A percentile compares a stretch with the other conserved stretches of the same genome.
Evolutionary conservation across 1,140 invertebrate species (phyloP).

Genomic region (Bombyx mori): ASM3026992v2 NC_085119.1:9364001-9364500

Average conservation of each 20-base stretch:
- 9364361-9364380: slow-evolving; percentile 67
- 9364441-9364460: slow-evolving; percentile 34
- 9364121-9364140: no score
- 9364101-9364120: no score
- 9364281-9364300: slow-evolving; percentile 50
- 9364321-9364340: slow-evolving; percentile 68
- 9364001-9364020: no score
- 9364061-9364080: no score
- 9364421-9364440: slow-evolving; percentile 46
- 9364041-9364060: no score
- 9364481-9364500: no score
- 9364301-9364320: slow-evolving; percentile 64
- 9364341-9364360: slow-evolving; percentile 69
- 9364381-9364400: slow-evolving; percentile 56
- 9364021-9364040: no score
- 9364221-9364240: neutral
- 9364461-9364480: neutral
- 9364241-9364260: slow-evolving; percentile 12
- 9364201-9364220: neutral
- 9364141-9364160: neutral
- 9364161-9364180: neutral
- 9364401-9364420: slow-evolving; percentile 57
- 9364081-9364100: no score
- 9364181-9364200: no score
- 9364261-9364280: slow-evolving; percentile 46